Evolutionary conservation across 2,888 invertebrate species (phyloP).

Genomic region (Eupithecia tripunctaria): DNA sequence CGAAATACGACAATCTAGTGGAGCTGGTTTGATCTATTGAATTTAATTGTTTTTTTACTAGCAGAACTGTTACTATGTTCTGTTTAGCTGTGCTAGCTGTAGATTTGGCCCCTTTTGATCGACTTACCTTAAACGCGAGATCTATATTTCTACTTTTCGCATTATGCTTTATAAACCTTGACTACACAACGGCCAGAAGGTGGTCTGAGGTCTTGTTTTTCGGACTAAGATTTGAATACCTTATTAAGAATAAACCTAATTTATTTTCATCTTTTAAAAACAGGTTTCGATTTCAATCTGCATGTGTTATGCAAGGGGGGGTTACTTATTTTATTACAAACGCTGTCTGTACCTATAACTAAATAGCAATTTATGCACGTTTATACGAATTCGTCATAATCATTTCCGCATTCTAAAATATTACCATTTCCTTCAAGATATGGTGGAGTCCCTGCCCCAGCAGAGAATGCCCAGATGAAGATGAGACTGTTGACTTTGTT

Average conservation of each 20-base stretch:
- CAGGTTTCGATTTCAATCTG: no score
- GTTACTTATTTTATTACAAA: no score
- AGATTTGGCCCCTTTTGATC: no score
- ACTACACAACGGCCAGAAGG: background rate
- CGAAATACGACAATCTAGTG: slow-evolving; percentile 38
- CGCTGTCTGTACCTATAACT: background rate
- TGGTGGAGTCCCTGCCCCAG: slow-evolving; percentile 94
- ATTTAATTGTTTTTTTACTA: slow-evolving; percentile 41
- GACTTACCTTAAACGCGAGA: no score
- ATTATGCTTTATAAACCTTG: background rate
- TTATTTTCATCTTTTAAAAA: no score
- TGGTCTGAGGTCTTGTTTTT: background rate
- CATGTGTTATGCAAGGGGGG: no score
- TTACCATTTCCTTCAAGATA: slow-evolving; percentile 74
- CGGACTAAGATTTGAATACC: no score
- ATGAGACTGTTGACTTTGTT: slow-evolving; percentile 89
- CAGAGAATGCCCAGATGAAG: slow-evolving; percentile 90
- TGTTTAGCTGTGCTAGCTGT: background rate
- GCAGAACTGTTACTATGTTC: background rate
- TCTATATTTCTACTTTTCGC: no score
- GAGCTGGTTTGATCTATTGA: slow-evolving; percentile 42
- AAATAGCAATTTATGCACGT: background rate
- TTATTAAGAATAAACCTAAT: no score
- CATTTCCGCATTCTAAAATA: slow-evolving; percentile 3
- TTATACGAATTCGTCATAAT: background rate